A percentile compares a stretch with the other conserved stretches of the same genome.
Conservation (phyloP, 2,797 vertebrate species). For the Hippopotamyrus pictus region DNA sequence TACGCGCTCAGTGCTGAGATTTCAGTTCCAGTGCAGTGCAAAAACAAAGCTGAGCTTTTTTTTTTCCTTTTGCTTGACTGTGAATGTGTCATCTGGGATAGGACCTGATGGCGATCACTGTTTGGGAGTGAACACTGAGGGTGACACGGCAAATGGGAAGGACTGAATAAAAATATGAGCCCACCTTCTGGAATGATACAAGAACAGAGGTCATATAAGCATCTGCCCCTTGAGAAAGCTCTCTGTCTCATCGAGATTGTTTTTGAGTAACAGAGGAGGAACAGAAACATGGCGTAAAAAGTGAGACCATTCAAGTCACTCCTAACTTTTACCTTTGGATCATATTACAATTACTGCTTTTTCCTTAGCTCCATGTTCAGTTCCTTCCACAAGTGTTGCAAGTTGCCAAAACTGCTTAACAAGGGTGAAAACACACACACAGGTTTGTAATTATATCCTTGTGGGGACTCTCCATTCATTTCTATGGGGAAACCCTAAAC, state of each 20-base stretch:
- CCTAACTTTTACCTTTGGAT: not conserved
- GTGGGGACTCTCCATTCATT: not conserved
- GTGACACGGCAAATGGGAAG: not conserved
- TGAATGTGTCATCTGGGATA: not conserved
- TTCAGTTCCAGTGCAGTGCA: not conserved
- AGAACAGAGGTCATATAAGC: not conserved
- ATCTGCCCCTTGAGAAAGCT: not conserved
- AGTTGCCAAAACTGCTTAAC: not conserved
- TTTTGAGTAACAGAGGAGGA: not conserved
- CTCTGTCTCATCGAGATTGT: not conserved
- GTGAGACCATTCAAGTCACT: not conserved
- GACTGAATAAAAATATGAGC: not conserved
- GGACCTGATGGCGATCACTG: not conserved
- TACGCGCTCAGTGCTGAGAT: not conserved
- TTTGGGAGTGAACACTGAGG: not conserved
- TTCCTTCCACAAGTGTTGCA: not conserved
- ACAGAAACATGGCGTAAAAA: not conserved
- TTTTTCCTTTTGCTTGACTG: not conserved
- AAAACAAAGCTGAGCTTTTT: not conserved
- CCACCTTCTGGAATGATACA: not conserved
- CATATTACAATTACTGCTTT: not conserved
- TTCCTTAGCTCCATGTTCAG: not conserved
- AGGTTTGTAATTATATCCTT: not conserved
- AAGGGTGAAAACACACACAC: not conserved
- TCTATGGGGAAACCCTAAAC: not conserved